Evolutionary conservation across 92 coral and sea anemone species (phyloP), one percentile per base, ranked within the genome.

Genomic region (Epizoanthus rinbou): DNA sequence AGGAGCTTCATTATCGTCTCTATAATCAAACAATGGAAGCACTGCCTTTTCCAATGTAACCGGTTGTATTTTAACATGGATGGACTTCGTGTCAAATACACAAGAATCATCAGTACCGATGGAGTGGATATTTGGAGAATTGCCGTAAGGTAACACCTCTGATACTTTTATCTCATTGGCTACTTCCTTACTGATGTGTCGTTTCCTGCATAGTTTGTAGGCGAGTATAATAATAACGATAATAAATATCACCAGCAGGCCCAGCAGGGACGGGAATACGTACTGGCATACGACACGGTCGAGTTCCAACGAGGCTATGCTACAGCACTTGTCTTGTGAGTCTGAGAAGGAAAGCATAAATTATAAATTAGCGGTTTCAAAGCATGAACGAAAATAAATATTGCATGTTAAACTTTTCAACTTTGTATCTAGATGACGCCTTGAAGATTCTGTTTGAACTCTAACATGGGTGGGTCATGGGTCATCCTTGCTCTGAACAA

Each of bases 61-160:
- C 43, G 70, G 6, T 7, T 59, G 69, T 21, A 65, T 64, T 35
- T 76, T 35, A 6, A 76, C 59, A 58, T 37, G 57, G 56, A 60
- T 60, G 3, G 76, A 65, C n/a, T 6, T 39, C 10, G 82, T 8
- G 21, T 37, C 22, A 24, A 24, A 58, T 39, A 50, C 17, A 0
- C 47, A 57, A 24, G 70, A 39, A 57, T 68, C 57, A 10, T 24
- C 64, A 17, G 47, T 17, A 25, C 24, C 56, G 19, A 60, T 76
- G 82, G 82, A 35, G 70, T 76, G 82, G 16, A 76, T 76, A n/a
- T 76, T 76, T 59, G 82, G 47, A n/a, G 69, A 76, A 16, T 23
- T 22, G 0, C 31, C 54, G 82, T 76, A 76, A 3, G 28, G 64
- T 56, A 76, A 21, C 3, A 59, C 69, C 0, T 21, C 57, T 8